These are phyloP conservation scores for Centrocercus urophasianus DNA, from an alignment of 2,113 vertebrate genomes.

Conservation along the genomic window DNA sequence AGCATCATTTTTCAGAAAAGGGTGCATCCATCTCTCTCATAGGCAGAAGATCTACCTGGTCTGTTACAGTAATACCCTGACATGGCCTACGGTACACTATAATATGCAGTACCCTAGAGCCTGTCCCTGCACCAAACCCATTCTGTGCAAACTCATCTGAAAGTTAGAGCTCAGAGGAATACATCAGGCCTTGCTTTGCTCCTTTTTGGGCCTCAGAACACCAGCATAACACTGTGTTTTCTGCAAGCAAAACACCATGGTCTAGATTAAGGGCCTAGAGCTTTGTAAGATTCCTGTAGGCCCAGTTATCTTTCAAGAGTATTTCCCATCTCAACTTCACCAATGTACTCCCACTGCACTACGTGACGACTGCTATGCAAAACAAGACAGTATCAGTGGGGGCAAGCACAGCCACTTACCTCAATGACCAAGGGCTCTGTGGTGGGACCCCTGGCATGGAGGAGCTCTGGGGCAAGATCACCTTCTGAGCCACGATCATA, in stretches of 20 bases:
- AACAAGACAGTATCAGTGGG: fast-evolving
- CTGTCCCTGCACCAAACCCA: neutral
- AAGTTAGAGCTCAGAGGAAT: neutral
- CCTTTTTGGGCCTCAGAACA: neutral
- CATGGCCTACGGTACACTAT: neutral
- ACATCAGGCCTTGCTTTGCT: neutral
- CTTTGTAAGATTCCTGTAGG: neutral
- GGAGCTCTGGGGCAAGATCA: constrained; percentile 84
- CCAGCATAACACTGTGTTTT: neutral
- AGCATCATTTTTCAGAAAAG: neutral
- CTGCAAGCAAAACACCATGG: neutral
- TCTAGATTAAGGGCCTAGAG: neutral
- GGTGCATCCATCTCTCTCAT: neutral
- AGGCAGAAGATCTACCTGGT: neutral
- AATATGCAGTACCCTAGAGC: neutral
- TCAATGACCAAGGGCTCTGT: constrained; percentile 94
- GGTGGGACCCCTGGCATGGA: constrained; percentile 89
- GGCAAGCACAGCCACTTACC: constrained; percentile 72
- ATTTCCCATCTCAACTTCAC: neutral
- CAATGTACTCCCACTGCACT: fast-evolving
- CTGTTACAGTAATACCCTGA: neutral
- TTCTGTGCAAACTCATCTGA: neutral
- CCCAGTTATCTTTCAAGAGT: neutral
- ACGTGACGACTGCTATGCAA: neutral
- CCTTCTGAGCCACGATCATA: constrained; percentile 90